Conservation (phyloP, 2,797 vertebrate species). For the Sarcoramphus papa region DNA sequence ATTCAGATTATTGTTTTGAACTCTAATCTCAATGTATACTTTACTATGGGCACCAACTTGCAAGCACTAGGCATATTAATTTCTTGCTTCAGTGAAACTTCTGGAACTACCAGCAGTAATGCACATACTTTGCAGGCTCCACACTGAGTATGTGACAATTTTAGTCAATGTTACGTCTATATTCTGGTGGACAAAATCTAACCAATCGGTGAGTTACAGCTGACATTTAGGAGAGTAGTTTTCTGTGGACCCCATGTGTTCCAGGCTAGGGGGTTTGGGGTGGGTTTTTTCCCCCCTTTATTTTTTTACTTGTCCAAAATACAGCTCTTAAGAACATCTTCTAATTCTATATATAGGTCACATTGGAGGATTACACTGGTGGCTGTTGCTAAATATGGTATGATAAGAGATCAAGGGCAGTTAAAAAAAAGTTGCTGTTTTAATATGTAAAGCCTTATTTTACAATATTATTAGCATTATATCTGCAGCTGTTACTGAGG, state of each 20-base stretch:
- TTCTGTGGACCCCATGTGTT: neutral
- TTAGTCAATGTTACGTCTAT: neutral
- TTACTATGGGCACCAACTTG: neutral
- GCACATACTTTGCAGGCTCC: neutral
- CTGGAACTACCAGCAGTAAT: neutral
- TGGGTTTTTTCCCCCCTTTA: neutral
- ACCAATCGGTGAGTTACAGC: neutral
- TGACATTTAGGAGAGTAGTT: neutral
- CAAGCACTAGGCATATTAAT: neutral
- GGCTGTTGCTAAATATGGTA: neutral
- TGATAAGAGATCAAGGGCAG: conserved; percentile 2
- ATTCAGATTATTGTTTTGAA: neutral
- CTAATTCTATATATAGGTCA: conserved; percentile 20
- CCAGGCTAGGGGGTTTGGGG: neutral
- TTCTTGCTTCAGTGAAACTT: neutral
- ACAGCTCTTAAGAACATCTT: neutral
- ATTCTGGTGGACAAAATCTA: neutral
- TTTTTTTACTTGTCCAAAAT: neutral
- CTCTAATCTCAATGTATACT: neutral
- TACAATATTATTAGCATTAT: neutral
- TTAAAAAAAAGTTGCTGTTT: neutral
- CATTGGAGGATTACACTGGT: neutral
- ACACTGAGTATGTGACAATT: neutral
- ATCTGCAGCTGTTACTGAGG: conserved; percentile 13
- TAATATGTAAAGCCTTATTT: conserved; percentile 29